Evolutionary conservation across 2,888 invertebrate species (phyloP), one percentile per base, ranked within the genome.

Genomic region (Lasioglossum lativentre): DNA sequence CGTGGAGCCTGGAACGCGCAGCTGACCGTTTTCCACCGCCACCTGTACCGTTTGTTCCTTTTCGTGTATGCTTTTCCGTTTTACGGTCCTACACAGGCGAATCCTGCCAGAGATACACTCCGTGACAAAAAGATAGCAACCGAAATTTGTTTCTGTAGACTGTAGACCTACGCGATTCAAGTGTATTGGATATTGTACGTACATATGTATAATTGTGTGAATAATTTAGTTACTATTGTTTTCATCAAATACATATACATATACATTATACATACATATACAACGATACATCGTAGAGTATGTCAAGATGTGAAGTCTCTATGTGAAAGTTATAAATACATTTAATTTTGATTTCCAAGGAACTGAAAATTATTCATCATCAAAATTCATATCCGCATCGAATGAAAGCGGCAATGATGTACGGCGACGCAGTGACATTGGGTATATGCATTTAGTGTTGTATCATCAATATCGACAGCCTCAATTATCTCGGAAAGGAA

Each of bases 11-110:
- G 84, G 75, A 70, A 79, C 63, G 80, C 63, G 89, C 88, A 89
- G 88, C 86, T 89, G 88, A 86, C 84, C 84, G 83, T 89, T 88
- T 89, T 88, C 82, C 89, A 89, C 76, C 71, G 72, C 87, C 88
- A 89, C 88, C 88, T 89, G 88, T 89, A 82, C 86, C 78, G 74
- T 80, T 73, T 70, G 73, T 79, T 75, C 81, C 74, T 77, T 70
- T 73, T 63, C 75, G 82, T 82, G 78, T 79, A 87, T 81, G 84
- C 66, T 86, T 89, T 89, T 87, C 89, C 86, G 87, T 86, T 87
- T 85, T 78, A 84, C 81, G 83, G 82, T 82, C 83, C 82, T 79
- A 45, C 34, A 68, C 72, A 68, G 52, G 23, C 52, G 52, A 52
- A 23, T 8, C 23, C 3, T 23, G 47, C 52, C 23, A 8, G 23